phyloP scores from a whole-genome alignment of 2,113 vertebrate genomes.

The Phyllostomus hastatus region DNA sequence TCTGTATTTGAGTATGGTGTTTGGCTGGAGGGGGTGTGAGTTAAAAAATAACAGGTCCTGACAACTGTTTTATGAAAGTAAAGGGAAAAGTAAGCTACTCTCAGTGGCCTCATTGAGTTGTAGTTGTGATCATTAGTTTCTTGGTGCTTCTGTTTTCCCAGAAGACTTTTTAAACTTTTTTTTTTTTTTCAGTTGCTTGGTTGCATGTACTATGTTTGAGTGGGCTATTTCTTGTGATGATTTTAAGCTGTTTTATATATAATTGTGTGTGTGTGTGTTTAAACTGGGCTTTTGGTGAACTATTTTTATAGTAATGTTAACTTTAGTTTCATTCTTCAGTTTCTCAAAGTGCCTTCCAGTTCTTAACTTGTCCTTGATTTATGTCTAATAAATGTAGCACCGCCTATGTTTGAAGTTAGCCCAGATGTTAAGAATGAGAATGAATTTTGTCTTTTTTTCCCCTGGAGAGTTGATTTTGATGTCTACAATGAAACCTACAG shows the following conservation, averaged over 20 bases:
- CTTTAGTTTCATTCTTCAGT: background rate
- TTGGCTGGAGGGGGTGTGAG: background rate
- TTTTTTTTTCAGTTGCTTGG: background rate
- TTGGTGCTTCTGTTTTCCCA: background rate
- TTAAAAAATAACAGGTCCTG: background rate
- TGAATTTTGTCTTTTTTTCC: background rate
- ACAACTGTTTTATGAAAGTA: conserved; percentile 13
- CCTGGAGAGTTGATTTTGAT: background rate
- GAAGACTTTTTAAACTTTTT: background rate
- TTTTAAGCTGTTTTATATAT: background rate
- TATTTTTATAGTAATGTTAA: background rate
- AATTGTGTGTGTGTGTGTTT: too few species aligned
- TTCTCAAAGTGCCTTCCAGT: background rate
- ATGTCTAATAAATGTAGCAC: background rate
- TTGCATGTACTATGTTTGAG: background rate
- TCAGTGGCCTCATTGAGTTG: background rate
- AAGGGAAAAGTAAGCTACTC: background rate
- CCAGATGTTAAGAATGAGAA: background rate
- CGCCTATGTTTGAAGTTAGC: background rate
- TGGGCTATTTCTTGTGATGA: background rate
- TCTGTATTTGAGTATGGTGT: background rate
- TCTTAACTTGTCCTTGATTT: background rate
- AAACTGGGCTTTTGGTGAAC: background rate
- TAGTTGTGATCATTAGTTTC: background rate
- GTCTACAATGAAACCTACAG: background rate